phyloP scores from a whole-genome alignment of 1,140 invertebrate species.

The Sycophaga agraensis region DNA sequence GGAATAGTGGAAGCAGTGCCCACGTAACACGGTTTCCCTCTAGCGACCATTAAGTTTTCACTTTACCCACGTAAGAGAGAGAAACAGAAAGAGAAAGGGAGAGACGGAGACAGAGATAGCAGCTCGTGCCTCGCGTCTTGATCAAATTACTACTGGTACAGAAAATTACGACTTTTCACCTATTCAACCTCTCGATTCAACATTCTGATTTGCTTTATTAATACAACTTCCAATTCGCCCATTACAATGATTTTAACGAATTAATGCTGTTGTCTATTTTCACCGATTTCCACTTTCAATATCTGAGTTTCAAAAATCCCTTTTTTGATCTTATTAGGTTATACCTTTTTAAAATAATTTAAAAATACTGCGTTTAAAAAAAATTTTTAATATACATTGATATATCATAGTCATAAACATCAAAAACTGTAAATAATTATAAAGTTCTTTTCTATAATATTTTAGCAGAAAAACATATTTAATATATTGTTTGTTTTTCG shows the following conservation, averaged over 20 bases:
- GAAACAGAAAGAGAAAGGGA: constrained; percentile 2
- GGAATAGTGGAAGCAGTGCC: constrained; percentile 41
- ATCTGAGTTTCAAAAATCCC: too few relatives aligned
- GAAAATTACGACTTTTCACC: constrained; percentile 18
- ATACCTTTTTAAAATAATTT: too few relatives aligned
- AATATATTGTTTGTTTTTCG: too few relatives aligned
- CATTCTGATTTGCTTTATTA: constrained; percentile 17
- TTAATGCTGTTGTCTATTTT: too few relatives aligned
- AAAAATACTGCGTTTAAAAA: too few relatives aligned
- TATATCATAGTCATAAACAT: too few relatives aligned
- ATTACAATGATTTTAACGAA: neutral
- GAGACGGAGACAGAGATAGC: neutral
- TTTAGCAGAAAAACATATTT: too few relatives aligned
- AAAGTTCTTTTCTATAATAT: too few relatives aligned
- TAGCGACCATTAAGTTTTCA: constrained; percentile 50
- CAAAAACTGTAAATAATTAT: too few relatives aligned
- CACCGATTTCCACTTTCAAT: too few relatives aligned
- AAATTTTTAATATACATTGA: too few relatives aligned
- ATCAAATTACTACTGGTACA: constrained; percentile 26
- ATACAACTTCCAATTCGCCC: neutral
- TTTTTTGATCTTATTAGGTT: too few relatives aligned
- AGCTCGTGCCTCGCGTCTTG: neutral
- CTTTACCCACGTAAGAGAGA: constrained; percentile 31
- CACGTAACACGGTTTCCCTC: constrained; percentile 48
- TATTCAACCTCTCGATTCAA: constrained; percentile 22